Evolutionary conservation across 2,797 vertebrate genomes (phyloP).

Genomic region (Dendrocincla tyrannina): DNA sequence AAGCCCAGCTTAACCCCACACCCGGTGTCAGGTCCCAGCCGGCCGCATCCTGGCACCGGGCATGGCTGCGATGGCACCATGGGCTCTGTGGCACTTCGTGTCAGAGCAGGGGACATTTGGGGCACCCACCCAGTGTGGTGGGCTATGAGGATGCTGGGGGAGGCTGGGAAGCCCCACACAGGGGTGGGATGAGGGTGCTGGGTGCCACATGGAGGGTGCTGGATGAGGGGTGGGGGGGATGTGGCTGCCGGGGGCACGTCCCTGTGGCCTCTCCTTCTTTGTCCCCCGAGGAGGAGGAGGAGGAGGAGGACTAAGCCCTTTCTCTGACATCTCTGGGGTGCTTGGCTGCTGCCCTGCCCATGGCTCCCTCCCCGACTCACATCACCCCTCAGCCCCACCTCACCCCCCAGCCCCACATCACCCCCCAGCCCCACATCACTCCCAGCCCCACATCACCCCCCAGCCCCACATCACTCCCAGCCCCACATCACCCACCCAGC

Average conservation of each 20-base stretch:
- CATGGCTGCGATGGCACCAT: not conserved
- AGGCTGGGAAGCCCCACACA: not conserved
- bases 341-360: not conserved
- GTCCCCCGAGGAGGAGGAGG: not conserved
- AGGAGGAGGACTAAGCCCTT: not conserved
- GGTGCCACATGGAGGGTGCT: not conserved
- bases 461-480: not conserved
- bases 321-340: no score
- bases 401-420: not conserved
- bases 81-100: not conserved
- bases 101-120: not conserved
- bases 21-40: not conserved
- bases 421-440: not conserved
- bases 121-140: not conserved
- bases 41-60: rapidly evolving
- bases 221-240: not conserved
- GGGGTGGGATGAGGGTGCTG: not conserved
- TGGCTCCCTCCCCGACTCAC: no score
- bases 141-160: not conserved
- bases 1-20: not conserved
- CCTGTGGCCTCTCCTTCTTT: not conserved
- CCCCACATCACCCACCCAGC: not conserved
- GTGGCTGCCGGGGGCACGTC: not conserved
- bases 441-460: rapidly evolving
- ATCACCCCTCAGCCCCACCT: not conserved